These are phyloP conservation scores for Saxicola maurus DNA, from an alignment of 2,797 vertebrate species.

Conservation along the genomic window DNA sequence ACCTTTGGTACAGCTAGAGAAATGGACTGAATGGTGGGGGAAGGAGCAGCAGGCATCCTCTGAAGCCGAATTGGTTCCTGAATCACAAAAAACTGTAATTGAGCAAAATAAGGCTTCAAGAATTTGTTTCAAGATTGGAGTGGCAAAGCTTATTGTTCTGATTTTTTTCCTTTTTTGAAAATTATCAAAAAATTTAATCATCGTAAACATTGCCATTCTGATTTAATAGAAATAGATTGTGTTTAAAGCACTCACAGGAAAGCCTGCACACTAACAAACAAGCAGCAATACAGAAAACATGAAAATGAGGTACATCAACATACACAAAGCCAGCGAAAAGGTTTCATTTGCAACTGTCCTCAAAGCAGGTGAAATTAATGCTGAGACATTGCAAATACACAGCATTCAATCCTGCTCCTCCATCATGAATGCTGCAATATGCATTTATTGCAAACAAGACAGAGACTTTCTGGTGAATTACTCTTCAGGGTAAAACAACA, in stretches of 20 bases:
- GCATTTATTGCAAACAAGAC: neutral
- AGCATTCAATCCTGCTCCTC: neutral
- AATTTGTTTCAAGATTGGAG: constrained; percentile 33
- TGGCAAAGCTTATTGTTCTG: neutral
- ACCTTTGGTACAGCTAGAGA: constrained; percentile 79
- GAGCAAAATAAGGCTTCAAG: constrained; percentile 46
- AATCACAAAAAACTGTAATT: constrained; percentile 62
- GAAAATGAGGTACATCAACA: constrained; percentile 31
- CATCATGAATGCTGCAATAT: neutral
- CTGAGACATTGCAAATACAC: neutral
- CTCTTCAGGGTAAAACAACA: neutral
- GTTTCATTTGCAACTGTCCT: constrained; percentile 9
- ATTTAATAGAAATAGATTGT: neutral
- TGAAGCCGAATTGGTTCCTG: constrained; percentile 74
- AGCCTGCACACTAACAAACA: constrained; percentile 48
- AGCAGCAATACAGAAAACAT: neutral
- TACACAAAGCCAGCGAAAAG: neutral
- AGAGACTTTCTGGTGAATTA: neutral
- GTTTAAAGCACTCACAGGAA: constrained; percentile 55
- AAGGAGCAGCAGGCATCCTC: constrained; percentile 67
- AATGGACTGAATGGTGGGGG: constrained; percentile 72
- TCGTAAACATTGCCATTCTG: neutral
- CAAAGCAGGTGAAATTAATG: constrained; percentile 10
- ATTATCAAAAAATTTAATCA: neutral
- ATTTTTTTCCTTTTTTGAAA: neutral